phyloP scores from a whole-genome alignment of 2,888 invertebrate genomes.

The Drosophila cracens region DNA sequence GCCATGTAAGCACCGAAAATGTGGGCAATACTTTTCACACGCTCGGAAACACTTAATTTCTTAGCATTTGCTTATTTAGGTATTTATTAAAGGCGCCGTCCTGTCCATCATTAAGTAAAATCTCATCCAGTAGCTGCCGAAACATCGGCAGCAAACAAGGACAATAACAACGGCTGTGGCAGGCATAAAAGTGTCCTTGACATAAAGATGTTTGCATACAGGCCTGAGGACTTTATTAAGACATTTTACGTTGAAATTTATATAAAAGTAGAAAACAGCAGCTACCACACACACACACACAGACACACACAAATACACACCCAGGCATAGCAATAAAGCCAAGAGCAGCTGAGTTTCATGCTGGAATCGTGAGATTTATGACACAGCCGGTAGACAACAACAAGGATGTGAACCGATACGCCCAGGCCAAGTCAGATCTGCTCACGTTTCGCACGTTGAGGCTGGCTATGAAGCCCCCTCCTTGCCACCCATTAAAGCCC shows the following conservation, averaged over 20 bases:
- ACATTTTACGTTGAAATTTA: slow-evolving; percentile 79
- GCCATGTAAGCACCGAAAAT: background rate
- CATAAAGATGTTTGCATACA: slow-evolving; percentile 69
- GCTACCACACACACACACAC: slow-evolving; percentile 11
- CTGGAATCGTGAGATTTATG: slow-evolving; percentile 79
- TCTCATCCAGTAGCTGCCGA: slow-evolving; percentile 14
- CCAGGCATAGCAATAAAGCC: slow-evolving; percentile 66
- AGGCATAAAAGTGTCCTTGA: slow-evolving; percentile 80
- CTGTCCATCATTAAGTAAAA: slow-evolving; percentile 56
- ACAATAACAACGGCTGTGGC: slow-evolving; percentile 58
- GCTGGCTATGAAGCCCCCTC: slow-evolving; percentile 6
- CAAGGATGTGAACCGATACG: slow-evolving; percentile 11
- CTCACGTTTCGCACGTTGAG: slow-evolving; percentile 47
- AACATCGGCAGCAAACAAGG: slow-evolving; percentile 15
- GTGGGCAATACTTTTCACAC: slow-evolving; percentile 24
- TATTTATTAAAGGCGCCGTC: slow-evolving; percentile 56
- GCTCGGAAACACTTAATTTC: slow-evolving; percentile 22
- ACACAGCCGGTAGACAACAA: slow-evolving; percentile 47
- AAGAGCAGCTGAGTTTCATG: slow-evolving; percentile 77
- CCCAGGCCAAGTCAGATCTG: slow-evolving; percentile 22
- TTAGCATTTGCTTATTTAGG: slow-evolving; percentile 30
- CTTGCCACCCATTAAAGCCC: slow-evolving; percentile 56
- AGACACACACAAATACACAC: slow-evolving; percentile 16
- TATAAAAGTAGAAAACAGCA: slow-evolving; percentile 66
- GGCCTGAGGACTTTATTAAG: slow-evolving; percentile 74